phyloP scores from a whole-genome alignment of 2,113 vertebrate genomes.

The Panthera tigris region DNA sequence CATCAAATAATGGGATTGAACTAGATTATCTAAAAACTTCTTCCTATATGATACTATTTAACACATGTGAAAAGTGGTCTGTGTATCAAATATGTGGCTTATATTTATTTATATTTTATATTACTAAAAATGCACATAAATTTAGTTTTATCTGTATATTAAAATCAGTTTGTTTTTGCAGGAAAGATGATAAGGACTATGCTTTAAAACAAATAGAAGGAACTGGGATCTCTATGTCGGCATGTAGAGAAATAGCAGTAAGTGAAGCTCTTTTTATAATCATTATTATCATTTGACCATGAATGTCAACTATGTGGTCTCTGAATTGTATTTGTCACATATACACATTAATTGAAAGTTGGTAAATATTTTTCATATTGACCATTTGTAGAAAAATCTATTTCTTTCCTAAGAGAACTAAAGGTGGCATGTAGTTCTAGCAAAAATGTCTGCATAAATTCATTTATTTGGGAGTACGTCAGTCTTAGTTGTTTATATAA shows the following conservation, averaged over 20 bases:
- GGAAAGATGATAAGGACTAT: constrained; percentile 99
- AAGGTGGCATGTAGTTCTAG: not conserved
- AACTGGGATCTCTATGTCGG: constrained; percentile 99
- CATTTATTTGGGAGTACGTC: constrained; percentile 19
- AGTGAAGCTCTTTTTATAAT: constrained; percentile 85
- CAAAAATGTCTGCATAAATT: not conserved
- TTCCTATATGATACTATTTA: not conserved
- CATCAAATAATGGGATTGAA: not conserved
- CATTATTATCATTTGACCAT: not conserved
- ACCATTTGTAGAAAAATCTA: not conserved
- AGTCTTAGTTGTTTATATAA: constrained; percentile 25
- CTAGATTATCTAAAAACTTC: not conserved
- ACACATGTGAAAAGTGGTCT: not conserved
- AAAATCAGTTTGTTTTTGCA: constrained; percentile 85
- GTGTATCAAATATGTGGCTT: not conserved
- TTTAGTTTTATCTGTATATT: constrained; percentile 65
- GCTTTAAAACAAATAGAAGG: constrained; percentile 99
- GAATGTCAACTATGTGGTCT: not conserved
- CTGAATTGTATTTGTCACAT: not conserved
- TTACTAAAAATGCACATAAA: constrained; percentile 34
- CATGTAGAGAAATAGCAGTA: constrained; percentile 99
- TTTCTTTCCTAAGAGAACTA: not conserved
- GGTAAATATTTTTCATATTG: constrained; percentile 12
- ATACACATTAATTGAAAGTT: not conserved
- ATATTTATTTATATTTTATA: not conserved